Evolutionary conservation across 1,140 invertebrate species (phyloP).

Genomic region (Nylanderia fulva): DNA sequence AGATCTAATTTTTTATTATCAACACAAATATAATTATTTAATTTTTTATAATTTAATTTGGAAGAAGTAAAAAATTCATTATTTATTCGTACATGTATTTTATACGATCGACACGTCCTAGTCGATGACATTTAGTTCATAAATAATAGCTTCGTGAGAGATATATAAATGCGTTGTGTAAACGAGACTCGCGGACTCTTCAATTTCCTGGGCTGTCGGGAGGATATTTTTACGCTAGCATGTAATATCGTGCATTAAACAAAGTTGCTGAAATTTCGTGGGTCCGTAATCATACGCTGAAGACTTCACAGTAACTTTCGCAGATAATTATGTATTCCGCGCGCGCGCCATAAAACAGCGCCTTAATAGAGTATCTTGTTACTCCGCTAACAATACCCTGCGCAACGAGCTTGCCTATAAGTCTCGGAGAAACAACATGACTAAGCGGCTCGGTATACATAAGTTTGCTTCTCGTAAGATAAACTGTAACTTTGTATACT

Average conservation of each 20-base stretch:
- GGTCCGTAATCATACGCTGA: not conserved
- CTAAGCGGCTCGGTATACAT: conserved; percentile 32
- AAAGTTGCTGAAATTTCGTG: conserved; percentile 8
- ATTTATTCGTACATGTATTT: not conserved
- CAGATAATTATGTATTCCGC: conserved; percentile 41
- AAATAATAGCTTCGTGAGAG: not conserved
- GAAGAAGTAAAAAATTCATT: no score
- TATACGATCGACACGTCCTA: not conserved
- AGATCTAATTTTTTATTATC: no score
- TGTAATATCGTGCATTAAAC: not conserved
- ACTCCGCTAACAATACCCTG: conserved; percentile 15
- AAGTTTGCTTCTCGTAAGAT: conserved; percentile 26
- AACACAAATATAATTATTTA: no score
- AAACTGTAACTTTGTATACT: conserved; percentile 23
- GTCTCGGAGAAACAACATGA: conserved; percentile 26
- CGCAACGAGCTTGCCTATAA: conserved; percentile 15
- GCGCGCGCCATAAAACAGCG: not conserved
- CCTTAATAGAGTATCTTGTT: conserved; percentile 55
- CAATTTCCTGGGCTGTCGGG: conserved; percentile 16
- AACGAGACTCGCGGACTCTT: not conserved
- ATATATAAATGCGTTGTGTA: not conserved
- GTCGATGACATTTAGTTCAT: not conserved
- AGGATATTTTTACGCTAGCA: not conserved
- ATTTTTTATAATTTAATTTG: no score
- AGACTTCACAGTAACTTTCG: not conserved